phyloP scores from a whole-genome alignment of 2,888 invertebrate genomes.

The Heliconius ethilla region DNA sequence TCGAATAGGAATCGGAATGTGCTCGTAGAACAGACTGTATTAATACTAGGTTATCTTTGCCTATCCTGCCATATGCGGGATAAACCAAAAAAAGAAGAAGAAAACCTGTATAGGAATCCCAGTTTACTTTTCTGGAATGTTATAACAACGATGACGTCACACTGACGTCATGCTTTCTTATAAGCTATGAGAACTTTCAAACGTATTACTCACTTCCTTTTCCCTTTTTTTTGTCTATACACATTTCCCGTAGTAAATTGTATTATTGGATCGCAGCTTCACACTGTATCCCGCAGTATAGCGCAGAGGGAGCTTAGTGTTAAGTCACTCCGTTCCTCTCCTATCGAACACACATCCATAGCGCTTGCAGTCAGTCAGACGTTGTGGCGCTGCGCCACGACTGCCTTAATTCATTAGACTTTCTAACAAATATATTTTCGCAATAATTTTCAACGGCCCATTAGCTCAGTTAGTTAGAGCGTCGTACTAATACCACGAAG shows the following conservation, averaged over 20 bases:
- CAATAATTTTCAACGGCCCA: too few relatives aligned
- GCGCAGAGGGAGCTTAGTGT: not conserved
- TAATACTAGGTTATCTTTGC: not conserved
- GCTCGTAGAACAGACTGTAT: not conserved
- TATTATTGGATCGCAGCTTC: not conserved
- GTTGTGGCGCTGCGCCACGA: too few relatives aligned
- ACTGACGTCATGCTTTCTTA: slow-evolving; percentile 2
- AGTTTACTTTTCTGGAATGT: not conserved
- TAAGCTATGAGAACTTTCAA: not conserved
- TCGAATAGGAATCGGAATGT: not conserved
- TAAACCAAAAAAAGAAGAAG: not conserved
- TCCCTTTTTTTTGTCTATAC: not conserved
- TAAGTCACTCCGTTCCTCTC: too few relatives aligned
- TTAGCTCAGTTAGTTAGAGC: too few relatives aligned
- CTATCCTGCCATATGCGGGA: not conserved
- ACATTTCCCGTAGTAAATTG: not conserved
- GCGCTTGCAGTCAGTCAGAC: too few relatives aligned
- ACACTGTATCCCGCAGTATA: not conserved
- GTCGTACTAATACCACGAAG: too few relatives aligned
- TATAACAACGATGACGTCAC: not conserved
- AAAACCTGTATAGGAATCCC: not conserved
- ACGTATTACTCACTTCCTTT: not conserved
- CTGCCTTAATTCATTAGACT: too few relatives aligned
- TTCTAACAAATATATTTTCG: too few relatives aligned
- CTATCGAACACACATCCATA: too few relatives aligned